Conservation (phyloP, 2,888 invertebrate genomes). For the Cephus pulcher region DNA sequence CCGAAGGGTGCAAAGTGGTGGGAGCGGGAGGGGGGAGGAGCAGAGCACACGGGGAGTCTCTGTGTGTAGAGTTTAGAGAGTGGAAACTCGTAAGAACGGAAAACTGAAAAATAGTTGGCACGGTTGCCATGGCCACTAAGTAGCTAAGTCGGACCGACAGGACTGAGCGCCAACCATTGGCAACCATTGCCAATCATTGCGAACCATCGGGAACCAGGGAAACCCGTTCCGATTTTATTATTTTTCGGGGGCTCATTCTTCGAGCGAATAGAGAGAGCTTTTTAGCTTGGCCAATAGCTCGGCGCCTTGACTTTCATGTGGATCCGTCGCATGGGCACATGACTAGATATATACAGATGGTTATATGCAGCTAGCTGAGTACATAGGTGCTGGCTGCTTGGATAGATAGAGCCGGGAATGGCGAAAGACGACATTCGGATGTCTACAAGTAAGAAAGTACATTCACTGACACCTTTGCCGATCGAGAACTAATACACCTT, state of each 20-base stretch:
- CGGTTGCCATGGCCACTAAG: constrained; percentile 47
- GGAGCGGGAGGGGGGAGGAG: no score
- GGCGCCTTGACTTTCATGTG: no score
- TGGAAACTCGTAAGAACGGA: constrained; percentile 22
- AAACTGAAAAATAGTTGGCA: constrained; percentile 46
- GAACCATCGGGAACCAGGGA: no score
- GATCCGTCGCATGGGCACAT: no score
- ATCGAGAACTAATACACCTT: constrained; percentile 9
- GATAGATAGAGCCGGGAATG: constrained; percentile 11
- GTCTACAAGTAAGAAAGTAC: constrained; percentile 14
- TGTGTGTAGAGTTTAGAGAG: constrained; percentile 4
- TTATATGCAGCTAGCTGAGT: constrained; percentile 10
- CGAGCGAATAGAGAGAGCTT: constrained; percentile 13
- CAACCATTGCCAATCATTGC: not conserved
- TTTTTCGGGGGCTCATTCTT: constrained; percentile 29
- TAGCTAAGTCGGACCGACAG: constrained; percentile 37
- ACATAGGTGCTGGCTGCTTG: constrained; percentile 14
- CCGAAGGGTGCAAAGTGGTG: not conserved
- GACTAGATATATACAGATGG: not conserved
- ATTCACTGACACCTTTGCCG: constrained; percentile 6
- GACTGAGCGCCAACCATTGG: constrained; percentile 15
- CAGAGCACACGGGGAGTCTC: constrained; percentile 8
- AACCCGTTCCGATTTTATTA: constrained; percentile 28
- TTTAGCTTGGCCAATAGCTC: no score
- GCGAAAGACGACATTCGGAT: constrained; percentile 4